A percentile compares a stretch with the other conserved stretches of the same genome.
Evolutionary conservation across 1,140 invertebrate species (phyloP).

Genomic region (Bathynomus jamesi): DNA sequence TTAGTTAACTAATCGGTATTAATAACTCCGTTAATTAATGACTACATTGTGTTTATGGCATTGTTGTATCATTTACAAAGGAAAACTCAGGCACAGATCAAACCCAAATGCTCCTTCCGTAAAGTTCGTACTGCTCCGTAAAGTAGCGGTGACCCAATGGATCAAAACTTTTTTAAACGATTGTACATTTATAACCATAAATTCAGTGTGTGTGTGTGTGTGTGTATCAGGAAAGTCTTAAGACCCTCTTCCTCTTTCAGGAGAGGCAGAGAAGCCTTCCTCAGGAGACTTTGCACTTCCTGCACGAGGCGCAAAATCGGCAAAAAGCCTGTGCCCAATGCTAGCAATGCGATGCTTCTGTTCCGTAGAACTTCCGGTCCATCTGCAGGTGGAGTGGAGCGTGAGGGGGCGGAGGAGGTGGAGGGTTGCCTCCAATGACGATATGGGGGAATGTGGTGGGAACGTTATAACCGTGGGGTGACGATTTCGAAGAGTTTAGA

Average conservation of each 20-base stretch:
- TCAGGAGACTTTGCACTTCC: background rate
- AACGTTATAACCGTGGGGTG: conserved; percentile 9
- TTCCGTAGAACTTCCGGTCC: conserved; percentile 25
- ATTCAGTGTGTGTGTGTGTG: background rate
- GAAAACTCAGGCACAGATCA: too few relatives aligned
- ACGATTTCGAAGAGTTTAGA: conserved; percentile 6
- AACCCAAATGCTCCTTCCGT: too few relatives aligned
- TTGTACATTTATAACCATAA: too few relatives aligned
- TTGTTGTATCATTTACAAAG: too few relatives aligned
- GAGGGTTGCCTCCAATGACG: conserved; percentile 9
- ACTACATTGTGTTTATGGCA: too few relatives aligned
- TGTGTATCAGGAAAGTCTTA: background rate
- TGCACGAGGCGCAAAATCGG: background rate
- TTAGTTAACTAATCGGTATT: too few relatives aligned
- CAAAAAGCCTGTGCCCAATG: background rate
- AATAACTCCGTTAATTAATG: too few relatives aligned
- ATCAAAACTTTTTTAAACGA: too few relatives aligned
- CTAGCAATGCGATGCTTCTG: conserved; percentile 35
- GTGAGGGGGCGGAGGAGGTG: conserved; percentile 32
- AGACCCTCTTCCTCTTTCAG: background rate
- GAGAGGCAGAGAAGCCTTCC: background rate
- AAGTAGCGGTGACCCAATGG: too few relatives aligned
- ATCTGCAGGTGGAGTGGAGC: conserved; percentile 33
- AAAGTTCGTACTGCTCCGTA: too few relatives aligned
- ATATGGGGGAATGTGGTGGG: conserved; percentile 5